Evolutionary conservation across 2,113 vertebrate genomes (phyloP).

Genomic region (Trichechus manatus): DNA sequence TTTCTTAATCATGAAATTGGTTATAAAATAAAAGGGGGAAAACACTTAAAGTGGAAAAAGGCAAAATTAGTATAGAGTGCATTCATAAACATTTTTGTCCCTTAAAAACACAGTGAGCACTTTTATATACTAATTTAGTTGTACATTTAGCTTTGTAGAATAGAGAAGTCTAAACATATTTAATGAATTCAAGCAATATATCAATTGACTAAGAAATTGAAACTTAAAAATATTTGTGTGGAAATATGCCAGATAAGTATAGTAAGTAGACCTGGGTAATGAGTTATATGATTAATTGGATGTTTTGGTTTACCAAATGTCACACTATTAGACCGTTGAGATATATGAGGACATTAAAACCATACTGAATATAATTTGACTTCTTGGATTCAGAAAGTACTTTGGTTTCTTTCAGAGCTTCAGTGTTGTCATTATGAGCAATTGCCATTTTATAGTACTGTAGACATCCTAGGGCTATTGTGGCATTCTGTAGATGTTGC

Average conservation of each 20-base stretch:
- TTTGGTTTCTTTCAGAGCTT: constrained; percentile 63
- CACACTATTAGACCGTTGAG: neutral
- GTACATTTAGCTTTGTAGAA: constrained; percentile 66
- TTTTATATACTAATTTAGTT: constrained; percentile 69
- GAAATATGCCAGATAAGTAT: neutral
- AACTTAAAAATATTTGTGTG: constrained; percentile 60
- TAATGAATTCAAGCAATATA: constrained; percentile 54
- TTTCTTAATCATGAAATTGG: constrained; percentile 33
- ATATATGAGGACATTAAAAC: constrained; percentile 2
- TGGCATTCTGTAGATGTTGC: constrained; percentile 71
- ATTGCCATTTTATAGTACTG: constrained; percentile 62
- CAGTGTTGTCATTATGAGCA: constrained; percentile 51
- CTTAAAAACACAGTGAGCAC: constrained; percentile 66
- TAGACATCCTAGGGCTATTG: constrained; percentile 49
- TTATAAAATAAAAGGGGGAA: neutral
- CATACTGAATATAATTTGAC: constrained; percentile 38
- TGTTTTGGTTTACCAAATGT: constrained; percentile 19
- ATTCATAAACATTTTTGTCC: constrained; percentile 49
- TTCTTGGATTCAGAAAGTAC: constrained; percentile 63
- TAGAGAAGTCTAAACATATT: constrained; percentile 65
- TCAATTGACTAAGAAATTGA: constrained; percentile 56
- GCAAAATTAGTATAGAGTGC: neutral
- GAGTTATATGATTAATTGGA: neutral
- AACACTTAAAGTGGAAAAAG: constrained; percentile 40
- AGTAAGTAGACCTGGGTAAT: neutral